Conservation (phyloP, 2,888 invertebrate genomes). For the Polylopha cassiicola region DNA sequence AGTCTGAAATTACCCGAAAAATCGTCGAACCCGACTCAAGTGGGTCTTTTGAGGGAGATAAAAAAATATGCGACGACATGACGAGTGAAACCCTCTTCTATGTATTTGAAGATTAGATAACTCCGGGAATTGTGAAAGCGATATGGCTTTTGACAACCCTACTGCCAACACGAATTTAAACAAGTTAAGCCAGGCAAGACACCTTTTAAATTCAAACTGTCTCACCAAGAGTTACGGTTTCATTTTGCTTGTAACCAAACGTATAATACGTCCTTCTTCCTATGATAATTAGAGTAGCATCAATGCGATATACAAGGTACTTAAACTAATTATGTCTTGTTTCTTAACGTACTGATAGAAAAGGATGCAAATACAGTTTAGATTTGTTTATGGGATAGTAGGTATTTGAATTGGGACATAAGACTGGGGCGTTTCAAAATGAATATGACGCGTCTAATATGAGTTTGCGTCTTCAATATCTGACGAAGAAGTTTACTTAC, state of each 20-base stretch:
- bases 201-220: background rate
- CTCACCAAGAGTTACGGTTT: too few relatives aligned
- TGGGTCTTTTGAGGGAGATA: conserved; percentile 42
- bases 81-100: conserved; percentile 35
- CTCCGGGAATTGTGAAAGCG: conserved; percentile 19
- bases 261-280: too few relatives aligned
- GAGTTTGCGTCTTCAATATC: conserved; percentile 15
- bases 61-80: conserved; percentile 53
- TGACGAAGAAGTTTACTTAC: too few relatives aligned
- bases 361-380: conserved; percentile 3
- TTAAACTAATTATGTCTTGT: too few relatives aligned
- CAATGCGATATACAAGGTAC: too few relatives aligned
- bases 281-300: too few relatives aligned
- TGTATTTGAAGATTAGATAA: conserved; percentile 48
- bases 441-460: conserved; percentile 18
- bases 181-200: background rate
- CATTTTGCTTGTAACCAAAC: too few relatives aligned
- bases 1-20: conserved; percentile 46
- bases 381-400: too few relatives aligned
- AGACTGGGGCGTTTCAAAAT: background rate
- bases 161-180: conserved; percentile 17
- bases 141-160: conserved; percentile 21
- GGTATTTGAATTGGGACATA: background rate
- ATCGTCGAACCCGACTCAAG: conserved; percentile 37
- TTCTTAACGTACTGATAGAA: background rate